Evolutionary conservation across 1,140 invertebrate genomes (phyloP), one percentile per base, ranked within the genome.

Genomic region (Zeugodacus cucurbitae): DNA sequence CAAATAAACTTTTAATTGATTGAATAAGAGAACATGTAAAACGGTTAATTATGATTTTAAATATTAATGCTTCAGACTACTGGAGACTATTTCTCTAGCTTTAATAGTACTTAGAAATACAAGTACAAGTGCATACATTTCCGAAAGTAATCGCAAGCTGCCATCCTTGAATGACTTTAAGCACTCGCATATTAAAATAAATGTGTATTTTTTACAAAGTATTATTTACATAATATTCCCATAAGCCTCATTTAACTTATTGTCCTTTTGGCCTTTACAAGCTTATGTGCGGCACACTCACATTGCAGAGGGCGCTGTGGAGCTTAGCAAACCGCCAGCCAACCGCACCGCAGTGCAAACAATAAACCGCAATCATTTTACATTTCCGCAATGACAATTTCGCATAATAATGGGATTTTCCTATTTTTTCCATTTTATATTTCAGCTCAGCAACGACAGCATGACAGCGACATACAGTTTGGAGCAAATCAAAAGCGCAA

Each of bases 331-430:
- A 29, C 44, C 44, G 74, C 11, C 22, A 4, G 74, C 48, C 74
- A 82, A 14, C 74, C 44, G 34, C 74, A 82, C 14, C 2, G n/a
- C n/a, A 37, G 34, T 1, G 74, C 74, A 82, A 82, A 82, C 74
- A 82, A 82, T 82, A 82, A 48, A 82, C 74, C 41, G 37, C 41
- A 82, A 82, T 48, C 74, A 82, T 82, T 78, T 82, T 82, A 74
- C 41, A 82, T 82, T 48, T 82, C 74, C n/a, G 74, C 74, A 48
- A 82, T 82, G 74, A 82, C 74, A 82, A 48, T 26, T 26, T 82
- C 74, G 41, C 34, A 54, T 82, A 82, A 82, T 82, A 82, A 82
- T 82, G 74, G 74, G n/a, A 29, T 82, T 48, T 82, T 82, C 8
- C 59, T 87, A 10, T 70, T 41, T 87, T 57, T 67, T 59, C 22